Base-by-base conservation (phyloP, 2,113 vertebrate genomes). In the Oenanthe oenanthe region DNA sequence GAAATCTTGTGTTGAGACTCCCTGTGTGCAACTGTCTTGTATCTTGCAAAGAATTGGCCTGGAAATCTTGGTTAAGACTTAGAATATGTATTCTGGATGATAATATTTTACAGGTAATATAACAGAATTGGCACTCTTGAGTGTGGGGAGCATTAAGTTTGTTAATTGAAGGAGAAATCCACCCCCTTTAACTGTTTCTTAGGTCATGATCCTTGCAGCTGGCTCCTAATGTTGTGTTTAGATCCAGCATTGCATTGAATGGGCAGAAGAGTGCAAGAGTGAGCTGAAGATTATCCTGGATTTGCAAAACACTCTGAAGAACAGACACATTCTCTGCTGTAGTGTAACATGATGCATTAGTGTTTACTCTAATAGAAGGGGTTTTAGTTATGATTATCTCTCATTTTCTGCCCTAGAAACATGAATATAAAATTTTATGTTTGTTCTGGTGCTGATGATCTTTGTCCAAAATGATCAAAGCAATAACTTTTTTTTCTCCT, bases 401-500 rank as follows among this genome's bases (percentile, higher is more conserved):
- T 12, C 73, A 60, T 94, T 92, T 97, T 88, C 70, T 95, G 82
- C 81, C 85, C 65, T 63, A 88, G 93, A 29, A 93, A 79, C 36
- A 38, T 75, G 60, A 45, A 50, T 68, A 78, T 79, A 17, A 92
- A 68, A 91, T 74, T 75, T 21, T 91, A 86, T 97, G 89, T 79
- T 96, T 73, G 80, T 96, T 95, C 65, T 96, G 76, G 53, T 91
- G 95, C 92, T 97, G 76, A 84, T 94, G 51, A 56, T 92, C 91
- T 97, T 88, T 95, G 89, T 96, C 88, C 73, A 88, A 92, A 93
- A 92, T 78, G 94, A 95, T 83, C 84, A 88, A 89, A 95, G 72
- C 78, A 98, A 75, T 98, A 98, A 99, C 97, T 36, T 97, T 96
- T 96, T 96, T 97, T 95, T 93, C 89, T 97, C 95, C 97, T 90